These are phyloP conservation scores for Coreoperca whiteheadi DNA, from an alignment of 2,113 vertebrate species.

Conservation along the genomic window DNA sequence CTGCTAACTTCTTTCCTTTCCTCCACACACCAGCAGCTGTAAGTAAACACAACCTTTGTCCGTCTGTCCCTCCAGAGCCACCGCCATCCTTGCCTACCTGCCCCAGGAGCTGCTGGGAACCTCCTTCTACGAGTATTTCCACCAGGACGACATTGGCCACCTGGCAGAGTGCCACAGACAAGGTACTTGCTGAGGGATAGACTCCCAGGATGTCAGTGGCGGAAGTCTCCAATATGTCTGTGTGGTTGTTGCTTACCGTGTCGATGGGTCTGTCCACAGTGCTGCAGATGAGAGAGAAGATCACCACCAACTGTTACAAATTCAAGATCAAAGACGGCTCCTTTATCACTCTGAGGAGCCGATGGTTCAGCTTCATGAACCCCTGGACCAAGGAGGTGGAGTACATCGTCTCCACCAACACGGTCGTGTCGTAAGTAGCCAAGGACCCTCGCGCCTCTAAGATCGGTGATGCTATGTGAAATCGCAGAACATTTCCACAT, in stretches of 20 bases:
- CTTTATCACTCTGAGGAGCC: slow-evolving; percentile 96
- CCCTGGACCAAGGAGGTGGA: slow-evolving; percentile 99
- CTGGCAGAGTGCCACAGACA: slow-evolving; percentile 97
- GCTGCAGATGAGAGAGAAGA: slow-evolving; percentile 98
- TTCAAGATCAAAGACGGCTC: slow-evolving; percentile 99
- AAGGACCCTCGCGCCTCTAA: background rate
- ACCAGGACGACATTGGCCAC: slow-evolving; percentile 97
- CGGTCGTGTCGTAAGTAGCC: slow-evolving; percentile 95
- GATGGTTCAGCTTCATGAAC: slow-evolving; percentile 99
- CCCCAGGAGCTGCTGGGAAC: slow-evolving; percentile 98
- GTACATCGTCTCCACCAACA: slow-evolving; percentile 99
- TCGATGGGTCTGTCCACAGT: slow-evolving; percentile 79
- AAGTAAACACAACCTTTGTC: background rate
- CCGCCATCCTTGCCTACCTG: slow-evolving; percentile 96
- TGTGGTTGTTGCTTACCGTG: background rate
- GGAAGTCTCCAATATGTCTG: background rate
- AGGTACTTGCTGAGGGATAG: slow-evolving; percentile 82
- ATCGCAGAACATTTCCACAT: background rate
- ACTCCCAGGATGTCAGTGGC: too few relatives aligned
- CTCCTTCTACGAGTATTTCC: slow-evolving; percentile 99
- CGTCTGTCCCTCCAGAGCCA: slow-evolving; percentile 86
- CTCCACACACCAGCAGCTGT: background rate
- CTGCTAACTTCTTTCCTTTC: background rate
- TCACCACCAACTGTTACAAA: slow-evolving; percentile 98
- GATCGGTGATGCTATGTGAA: too few relatives aligned